Evolutionary conservation across 2,888 invertebrate species (phyloP), one percentile per base, ranked within the genome.

Genomic region (Euphydryas editha): DNA sequence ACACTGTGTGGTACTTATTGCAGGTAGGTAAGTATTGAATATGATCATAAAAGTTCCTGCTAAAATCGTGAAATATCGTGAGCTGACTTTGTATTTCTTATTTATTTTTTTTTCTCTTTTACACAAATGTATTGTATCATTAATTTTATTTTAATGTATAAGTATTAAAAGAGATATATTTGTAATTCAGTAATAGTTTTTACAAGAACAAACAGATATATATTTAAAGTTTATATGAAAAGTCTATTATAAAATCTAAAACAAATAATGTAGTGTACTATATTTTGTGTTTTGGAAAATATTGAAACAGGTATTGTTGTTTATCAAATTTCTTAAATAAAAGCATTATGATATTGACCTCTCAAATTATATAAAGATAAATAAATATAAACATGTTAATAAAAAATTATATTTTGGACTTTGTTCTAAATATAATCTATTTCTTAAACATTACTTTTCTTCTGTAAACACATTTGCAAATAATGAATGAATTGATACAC

Each of bases 1-100:
- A 62, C 60, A 59, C 37, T 67, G 47, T 62, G 20, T 58, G 30
- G 36, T 44, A 21, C 51, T 51, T 51, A 8, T 39, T 49, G 24
- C 44, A 54, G 30, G 39, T 51, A 64, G 30, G 42, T 24, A 24
- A 30, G n/a, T 17, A 3, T 30, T 30, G 30, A 7, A n/a, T 54
- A 2, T 30, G 51, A 17, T n/a, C 51, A 36, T n/a, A 6, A 15
- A 24, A 24, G 24, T 51, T 21, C n/a, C 21, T 51, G n/a, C 1
- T 44, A 44, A n/a, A 15, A 44, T 44, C n/a, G n/a, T n/a, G n/a
- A n/a, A n/a, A n/a, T 44, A 44, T n/a, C 0, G 6, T 0, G 4
- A 44, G 42, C 15, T 24, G 2, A 51, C 1, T 51, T 21, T 21
- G 6, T 44, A 44, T 44, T 44, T n/a, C 11, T n/a, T n/a, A n/a